Evolutionary conservation across 1,140 invertebrate species (phyloP), one percentile per base, ranked within the genome.

Genomic region (Phocides pigmalion): DNA sequence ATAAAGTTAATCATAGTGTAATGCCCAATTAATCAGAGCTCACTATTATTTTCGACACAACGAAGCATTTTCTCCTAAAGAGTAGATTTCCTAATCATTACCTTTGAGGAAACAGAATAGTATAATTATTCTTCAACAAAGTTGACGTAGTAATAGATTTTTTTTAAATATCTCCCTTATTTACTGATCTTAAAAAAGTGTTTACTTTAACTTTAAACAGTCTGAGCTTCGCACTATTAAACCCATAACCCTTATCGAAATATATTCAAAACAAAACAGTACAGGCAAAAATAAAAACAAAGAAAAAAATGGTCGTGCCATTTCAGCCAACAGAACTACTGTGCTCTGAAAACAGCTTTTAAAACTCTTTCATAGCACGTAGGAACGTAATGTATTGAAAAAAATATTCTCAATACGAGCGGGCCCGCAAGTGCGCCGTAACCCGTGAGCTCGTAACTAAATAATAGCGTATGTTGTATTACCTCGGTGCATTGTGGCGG

Each of bases 371-470:
- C 51, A 20, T 41, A 20, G 16, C 17, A 41, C 35, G 28, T 17
- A 35, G 19, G 17, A 39, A 54, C 11, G 32, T 54, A 42, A 56
- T 56, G 51, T 56, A 56, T 56, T 56, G 37, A 54, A 54, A 41
- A 54, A 42, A 41, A 41, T 35, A 37, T 54, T 54, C 37, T 54
- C 51, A 54, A 54, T 54, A 54, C 35, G 37, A 54, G 51, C 12
- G 37, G 19, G 51, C 51, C 19, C 17, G 37, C 37, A 54, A 54
- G 51, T 39, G 37, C 35, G 25, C 15, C 32, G 12, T 53, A 37
- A 39, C 28, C 22, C 22, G 32, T 1, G 11, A 35, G 32, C 9
- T 16, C 37, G 15, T 54, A 42, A 42, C 35, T 41, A 54, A 42
- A 54, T 54, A 54, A 54, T 54, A 11, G 37, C 50, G 50, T 42